Evolutionary conservation across 2,888 invertebrate genomes (phyloP).

Genomic region (Stenoptilia bipunctidactyla): DNA sequence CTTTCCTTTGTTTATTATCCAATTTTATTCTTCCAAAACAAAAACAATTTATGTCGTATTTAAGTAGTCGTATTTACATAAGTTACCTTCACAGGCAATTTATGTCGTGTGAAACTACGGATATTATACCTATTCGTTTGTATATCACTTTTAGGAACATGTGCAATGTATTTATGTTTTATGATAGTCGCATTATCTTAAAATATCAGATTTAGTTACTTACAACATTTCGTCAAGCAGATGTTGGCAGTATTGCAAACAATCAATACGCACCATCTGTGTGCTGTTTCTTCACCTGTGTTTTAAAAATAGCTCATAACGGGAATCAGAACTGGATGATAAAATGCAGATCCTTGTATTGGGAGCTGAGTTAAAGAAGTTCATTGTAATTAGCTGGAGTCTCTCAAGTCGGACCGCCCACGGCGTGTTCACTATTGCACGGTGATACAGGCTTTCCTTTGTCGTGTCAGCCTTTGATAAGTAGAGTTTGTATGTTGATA

Average conservation of each 20-base stretch:
- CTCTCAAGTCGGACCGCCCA: no score
- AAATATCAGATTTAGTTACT: no score
- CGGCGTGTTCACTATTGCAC: background rate
- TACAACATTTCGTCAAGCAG: no score
- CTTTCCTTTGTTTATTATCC: slow-evolving; percentile 14
- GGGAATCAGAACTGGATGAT: background rate
- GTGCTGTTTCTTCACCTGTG: background rate
- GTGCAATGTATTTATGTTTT: no score
- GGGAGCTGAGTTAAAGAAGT: background rate
- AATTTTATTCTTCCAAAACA: background rate
- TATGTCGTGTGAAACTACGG: background rate
- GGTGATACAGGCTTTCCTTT: background rate
- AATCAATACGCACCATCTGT: background rate
- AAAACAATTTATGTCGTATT: background rate
- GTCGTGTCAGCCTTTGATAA: background rate
- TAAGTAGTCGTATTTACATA: background rate
- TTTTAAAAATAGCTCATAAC: background rate
- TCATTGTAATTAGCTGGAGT: no score
- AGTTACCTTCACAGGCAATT: background rate
- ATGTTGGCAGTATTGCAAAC: no score
- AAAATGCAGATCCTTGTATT: background rate
- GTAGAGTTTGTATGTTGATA: background rate
- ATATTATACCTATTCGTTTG: no score
- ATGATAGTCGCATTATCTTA: no score
- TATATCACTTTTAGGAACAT: no score